Evolutionary conservation across 1,140 invertebrate species (phyloP), one percentile per base, ranked within the genome.

Genomic region (Listronotus oregonensis): DNA sequence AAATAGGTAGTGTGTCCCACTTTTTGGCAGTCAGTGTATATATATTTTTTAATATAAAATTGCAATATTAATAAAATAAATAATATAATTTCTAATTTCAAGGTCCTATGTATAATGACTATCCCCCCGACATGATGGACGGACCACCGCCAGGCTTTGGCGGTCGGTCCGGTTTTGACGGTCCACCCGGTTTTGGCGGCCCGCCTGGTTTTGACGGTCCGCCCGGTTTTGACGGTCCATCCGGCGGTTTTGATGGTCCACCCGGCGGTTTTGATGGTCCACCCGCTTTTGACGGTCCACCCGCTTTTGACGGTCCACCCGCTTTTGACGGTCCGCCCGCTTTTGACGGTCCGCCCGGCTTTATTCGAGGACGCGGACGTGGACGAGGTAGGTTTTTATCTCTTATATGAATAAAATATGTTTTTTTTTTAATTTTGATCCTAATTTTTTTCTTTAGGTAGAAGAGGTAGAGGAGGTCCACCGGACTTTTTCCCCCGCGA

Each of bases 401-500:
- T 18, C 3, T 27, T 27, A 27, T 27, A 27, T 27, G 21, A 27
- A 27, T 5, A 3, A 27, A 27, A 5, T 27, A 27, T 27, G 21
- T 27, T 10, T 47, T 17, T 14, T 47, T 47, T 47, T 10, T 47
- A 3, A 10, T 17, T 47, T 17, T 21, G 1, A 17, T 10, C n/a
- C n/a, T 10, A 17, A 15, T 10, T 15, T 40, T 3, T 14, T 3
- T 10, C 14, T 8, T n/a, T 14, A 17, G 40, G 46, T 31, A 18
- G 37, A 50, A 57, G 67, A 15, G 56, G 57, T 14, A 37, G 66
- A 27, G 55, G 37, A 11, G 69, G 64, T 3, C 52, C 57, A 15
- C 52, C 57, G 15, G 63, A 67, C 17, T 71, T 71, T 42, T 66
- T 44, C 47, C 69, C 66, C 2, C 37, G 62, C 6, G 62, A 55